These are phyloP conservation scores for Chunga burmeisteri DNA, from an alignment of 2,113 vertebrate species.

Conservation along the genomic window DNA sequence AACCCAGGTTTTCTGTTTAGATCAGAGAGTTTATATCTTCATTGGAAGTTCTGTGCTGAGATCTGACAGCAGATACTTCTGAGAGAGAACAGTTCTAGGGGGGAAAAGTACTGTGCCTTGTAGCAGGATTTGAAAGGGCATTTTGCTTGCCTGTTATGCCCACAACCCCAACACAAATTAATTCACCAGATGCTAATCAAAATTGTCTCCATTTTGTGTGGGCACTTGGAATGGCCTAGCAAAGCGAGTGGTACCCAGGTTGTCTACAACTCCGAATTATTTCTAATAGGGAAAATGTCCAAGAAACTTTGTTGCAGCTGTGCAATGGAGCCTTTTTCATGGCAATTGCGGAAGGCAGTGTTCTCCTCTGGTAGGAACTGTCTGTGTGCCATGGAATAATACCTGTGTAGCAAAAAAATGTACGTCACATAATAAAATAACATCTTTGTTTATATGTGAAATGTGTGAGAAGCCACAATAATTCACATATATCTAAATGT, in stretches of 20 bases:
- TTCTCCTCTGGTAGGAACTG: neutral
- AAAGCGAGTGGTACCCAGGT: neutral
- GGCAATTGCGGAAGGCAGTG: neutral
- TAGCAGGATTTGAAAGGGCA: neutral
- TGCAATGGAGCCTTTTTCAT: rapidly evolving
- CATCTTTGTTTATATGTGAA: neutral
- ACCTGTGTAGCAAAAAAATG: neutral
- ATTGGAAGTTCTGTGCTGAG: neutral
- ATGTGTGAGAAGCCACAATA: neutral
- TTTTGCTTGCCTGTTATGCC: neutral
- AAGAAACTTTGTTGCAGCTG: neutral
- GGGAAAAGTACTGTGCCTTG: rapidly evolving
- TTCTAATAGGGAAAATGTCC: neutral
- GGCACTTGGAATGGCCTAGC: neutral
- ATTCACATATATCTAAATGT: neutral
- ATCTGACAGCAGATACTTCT: neutral
- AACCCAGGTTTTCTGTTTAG: neutral
- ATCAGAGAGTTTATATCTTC: neutral
- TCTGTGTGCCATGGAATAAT: rapidly evolving
- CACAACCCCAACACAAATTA: neutral
- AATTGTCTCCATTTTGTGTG: neutral
- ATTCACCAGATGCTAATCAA: neutral
- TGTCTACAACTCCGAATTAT: neutral
- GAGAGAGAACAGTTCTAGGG: neutral
- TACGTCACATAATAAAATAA: neutral